These are phyloP conservation scores for Trichoplusia ni DNA, from an alignment of 1,140 invertebrate species.

Conservation along the genomic window DNA sequence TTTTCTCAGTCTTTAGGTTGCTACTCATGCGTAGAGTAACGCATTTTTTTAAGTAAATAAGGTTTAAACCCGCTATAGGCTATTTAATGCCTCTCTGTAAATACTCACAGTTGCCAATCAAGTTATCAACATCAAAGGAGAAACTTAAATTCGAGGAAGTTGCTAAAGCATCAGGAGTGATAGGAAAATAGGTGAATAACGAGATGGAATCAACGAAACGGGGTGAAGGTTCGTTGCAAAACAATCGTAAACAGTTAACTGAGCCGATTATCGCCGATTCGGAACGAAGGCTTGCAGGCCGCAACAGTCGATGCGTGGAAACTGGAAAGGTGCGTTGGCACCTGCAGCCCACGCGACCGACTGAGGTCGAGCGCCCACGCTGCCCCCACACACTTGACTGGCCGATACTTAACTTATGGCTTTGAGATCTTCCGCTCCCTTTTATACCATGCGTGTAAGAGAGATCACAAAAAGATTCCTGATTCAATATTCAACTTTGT, in stretches of 20 bases:
- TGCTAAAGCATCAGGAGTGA: slow-evolving; percentile 14
- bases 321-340: slow-evolving; percentile 72
- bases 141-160: slow-evolving; percentile 16
- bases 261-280: slow-evolving; percentile 33
- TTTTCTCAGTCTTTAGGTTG: not conserved
- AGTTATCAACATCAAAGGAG: not conserved
- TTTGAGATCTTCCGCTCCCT: not conserved
- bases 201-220: slow-evolving; percentile 22
- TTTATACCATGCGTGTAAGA: not conserved
- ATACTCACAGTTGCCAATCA: not conserved
- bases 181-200: slow-evolving; percentile 19
- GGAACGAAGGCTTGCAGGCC: slow-evolving; percentile 31
- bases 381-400: slow-evolving; percentile 49
- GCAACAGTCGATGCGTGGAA: slow-evolving; percentile 41
- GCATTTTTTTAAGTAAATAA: not conserved
- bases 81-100: not conserved
- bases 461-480: slow-evolving; percentile 22
- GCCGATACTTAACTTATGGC: slow-evolving; percentile 23
- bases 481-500: slow-evolving; percentile 6
- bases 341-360: slow-evolving; percentile 65
- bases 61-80: not conserved
- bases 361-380: slow-evolving; percentile 63
- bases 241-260: slow-evolving; percentile 31
- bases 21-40: not conserved
- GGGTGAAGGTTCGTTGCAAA: slow-evolving; percentile 26